phyloP scores from a whole-genome alignment of 2,113 vertebrate species.

The Daphoenositta chrysoptera region DNA sequence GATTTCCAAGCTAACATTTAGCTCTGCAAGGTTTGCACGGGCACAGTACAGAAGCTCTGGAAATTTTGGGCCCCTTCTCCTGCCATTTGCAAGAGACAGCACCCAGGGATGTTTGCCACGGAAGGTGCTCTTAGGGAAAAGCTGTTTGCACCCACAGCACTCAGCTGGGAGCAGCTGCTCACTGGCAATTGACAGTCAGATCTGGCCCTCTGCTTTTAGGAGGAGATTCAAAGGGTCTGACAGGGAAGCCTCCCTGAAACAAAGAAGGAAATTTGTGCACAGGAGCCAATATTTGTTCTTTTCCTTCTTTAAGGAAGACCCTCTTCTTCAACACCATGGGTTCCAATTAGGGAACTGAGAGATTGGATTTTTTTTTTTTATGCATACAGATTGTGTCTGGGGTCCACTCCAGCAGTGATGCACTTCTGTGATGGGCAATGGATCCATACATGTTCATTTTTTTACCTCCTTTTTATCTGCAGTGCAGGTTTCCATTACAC shows the following conservation, averaged over 20 bases:
- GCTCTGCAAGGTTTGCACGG: background rate
- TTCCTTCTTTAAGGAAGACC: background rate
- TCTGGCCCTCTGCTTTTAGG: background rate
- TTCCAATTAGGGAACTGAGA: background rate
- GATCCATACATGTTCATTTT: background rate
- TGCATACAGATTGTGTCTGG: background rate
- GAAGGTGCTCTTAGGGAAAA: background rate
- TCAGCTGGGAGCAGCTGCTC: background rate
- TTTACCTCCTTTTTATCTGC: background rate
- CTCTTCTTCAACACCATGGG: background rate
- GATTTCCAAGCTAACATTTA: background rate
- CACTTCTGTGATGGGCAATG: background rate
- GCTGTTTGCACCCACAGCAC: background rate
- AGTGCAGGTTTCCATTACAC: slow-evolving; percentile 40
- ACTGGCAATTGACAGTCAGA: background rate
- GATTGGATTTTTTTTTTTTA: background rate
- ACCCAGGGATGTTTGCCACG: background rate
- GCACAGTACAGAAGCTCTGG: background rate
- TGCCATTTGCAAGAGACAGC: background rate
- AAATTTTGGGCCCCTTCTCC: background rate
- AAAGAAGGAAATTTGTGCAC: background rate
- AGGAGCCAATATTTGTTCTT: background rate
- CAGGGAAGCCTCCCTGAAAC: background rate
- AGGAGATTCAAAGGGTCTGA: background rate
- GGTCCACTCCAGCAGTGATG: background rate